These are phyloP conservation scores for Pogonomyrmex barbatus DNA, from an alignment of 1,140 invertebrate species.

Conservation along the genomic window DNA sequence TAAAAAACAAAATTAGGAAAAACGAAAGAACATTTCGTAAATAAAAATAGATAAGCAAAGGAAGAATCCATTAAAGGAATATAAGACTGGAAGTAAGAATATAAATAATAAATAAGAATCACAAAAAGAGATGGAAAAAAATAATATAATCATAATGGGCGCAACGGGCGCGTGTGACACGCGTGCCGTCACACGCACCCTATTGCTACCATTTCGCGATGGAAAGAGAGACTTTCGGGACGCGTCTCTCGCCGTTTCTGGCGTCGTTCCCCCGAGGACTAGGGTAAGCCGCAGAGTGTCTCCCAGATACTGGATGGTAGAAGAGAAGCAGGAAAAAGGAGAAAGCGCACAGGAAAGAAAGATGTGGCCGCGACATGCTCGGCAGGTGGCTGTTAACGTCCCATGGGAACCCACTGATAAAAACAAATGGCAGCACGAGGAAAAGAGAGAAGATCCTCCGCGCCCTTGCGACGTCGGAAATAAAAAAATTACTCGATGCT, in stretches of 20 bases:
- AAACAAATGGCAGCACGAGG: slow-evolving; percentile 84
- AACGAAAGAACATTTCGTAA: neutral
- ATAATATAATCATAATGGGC: slow-evolving; percentile 83
- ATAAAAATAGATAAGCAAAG: neutral
- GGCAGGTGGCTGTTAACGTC: slow-evolving; percentile 77
- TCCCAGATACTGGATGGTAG: slow-evolving; percentile 47
- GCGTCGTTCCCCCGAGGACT: slow-evolving; percentile 71
- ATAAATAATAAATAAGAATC: slow-evolving; percentile 84
- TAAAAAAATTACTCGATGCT: slow-evolving; percentile 85
- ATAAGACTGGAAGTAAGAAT: slow-evolving; percentile 7
- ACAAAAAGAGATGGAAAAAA: slow-evolving; percentile 65
- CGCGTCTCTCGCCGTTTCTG: slow-evolving; percentile 48
- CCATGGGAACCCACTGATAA: slow-evolving; percentile 83
- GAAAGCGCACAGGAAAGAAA: slow-evolving; percentile 31
- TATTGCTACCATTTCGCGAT: slow-evolving; percentile 7
- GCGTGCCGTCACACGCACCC: slow-evolving; percentile 72
- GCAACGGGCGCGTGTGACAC: slow-evolving; percentile 75
- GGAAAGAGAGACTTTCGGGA: slow-evolving; percentile 68
- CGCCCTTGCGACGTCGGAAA: slow-evolving; percentile 75
- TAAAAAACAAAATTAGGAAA: neutral
- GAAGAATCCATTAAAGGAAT: neutral
- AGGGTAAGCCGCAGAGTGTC: slow-evolving; percentile 72
- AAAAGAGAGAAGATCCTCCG: slow-evolving; percentile 66
- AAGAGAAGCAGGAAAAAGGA: slow-evolving; percentile 4
- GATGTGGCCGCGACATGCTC: slow-evolving; percentile 35